These are phyloP conservation scores for Rhaphigaster nebulosa DNA, from an alignment of 2,888 invertebrate species.

Conservation along the genomic window DNA sequence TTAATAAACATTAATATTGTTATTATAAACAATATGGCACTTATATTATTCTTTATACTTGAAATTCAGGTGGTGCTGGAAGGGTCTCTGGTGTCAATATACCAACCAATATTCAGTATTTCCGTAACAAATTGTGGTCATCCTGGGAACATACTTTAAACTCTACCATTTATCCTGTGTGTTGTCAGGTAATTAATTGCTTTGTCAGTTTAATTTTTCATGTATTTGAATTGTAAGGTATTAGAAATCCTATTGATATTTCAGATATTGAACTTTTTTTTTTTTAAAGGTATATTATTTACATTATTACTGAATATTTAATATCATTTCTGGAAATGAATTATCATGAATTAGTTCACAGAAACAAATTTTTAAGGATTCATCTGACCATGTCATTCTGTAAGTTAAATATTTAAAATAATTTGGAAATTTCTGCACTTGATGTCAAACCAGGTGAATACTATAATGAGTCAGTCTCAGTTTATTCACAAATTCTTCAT, in stretches of 20 bases:
- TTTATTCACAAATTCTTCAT: no score
- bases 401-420: no score
- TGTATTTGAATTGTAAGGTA: not conserved
- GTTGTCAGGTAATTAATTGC: constrained; percentile 74
- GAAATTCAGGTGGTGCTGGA: constrained; percentile 70
- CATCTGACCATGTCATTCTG: no score
- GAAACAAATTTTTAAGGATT: not conserved
- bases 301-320: not conserved
- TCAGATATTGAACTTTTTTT: not conserved
- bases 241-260: no score
- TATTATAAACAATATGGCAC: not conserved
- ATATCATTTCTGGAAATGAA: not conserved
- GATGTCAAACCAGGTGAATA: no score
- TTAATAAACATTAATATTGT: no score
- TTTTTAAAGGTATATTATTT: not conserved
- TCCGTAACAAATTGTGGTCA: constrained; percentile 84
- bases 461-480: no score
- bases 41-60: not conserved
- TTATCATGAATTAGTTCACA: not conserved
- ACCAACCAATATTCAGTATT: constrained; percentile 73
- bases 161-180: constrained; percentile 79
- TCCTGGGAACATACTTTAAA: constrained; percentile 90
- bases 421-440: no score
- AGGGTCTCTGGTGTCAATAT: constrained; percentile 72
- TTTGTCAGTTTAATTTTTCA: not conserved